These are phyloP conservation scores for Notiomystis cincta DNA, from an alignment of 2,113 vertebrate species.

Conservation along the genomic window DNA sequence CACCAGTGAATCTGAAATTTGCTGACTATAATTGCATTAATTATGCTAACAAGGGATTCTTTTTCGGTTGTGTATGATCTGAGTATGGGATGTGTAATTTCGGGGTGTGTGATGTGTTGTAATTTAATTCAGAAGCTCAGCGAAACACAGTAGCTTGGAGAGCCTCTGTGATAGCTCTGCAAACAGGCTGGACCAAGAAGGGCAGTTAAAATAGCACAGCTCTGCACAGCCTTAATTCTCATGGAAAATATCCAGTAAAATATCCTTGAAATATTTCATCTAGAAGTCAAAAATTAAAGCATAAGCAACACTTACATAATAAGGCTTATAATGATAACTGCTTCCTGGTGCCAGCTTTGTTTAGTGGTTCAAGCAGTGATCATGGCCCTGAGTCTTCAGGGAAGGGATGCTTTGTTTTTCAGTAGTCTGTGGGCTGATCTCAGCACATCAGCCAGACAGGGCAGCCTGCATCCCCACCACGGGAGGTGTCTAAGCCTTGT, in stretches of 20 bases:
- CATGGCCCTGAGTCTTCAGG: background rate
- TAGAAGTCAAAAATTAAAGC: background rate
- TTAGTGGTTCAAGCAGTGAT: background rate
- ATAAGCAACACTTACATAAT: background rate
- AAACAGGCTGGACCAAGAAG: background rate
- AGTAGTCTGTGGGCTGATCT: background rate
- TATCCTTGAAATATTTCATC: background rate
- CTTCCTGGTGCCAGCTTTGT: background rate
- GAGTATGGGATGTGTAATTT: background rate
- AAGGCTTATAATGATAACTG: background rate
- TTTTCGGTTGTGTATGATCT: background rate
- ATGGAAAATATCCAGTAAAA: background rate
- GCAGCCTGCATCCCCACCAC: background rate
- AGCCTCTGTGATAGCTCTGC: background rate
- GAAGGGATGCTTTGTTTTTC: constrained; percentile 3
- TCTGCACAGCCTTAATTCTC: background rate
- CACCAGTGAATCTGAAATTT: background rate
- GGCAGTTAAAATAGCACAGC: background rate
- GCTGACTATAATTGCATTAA: constrained; percentile 4
- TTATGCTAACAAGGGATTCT: background rate
- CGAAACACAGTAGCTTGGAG: background rate
- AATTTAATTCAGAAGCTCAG: background rate
- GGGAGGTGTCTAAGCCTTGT: background rate
- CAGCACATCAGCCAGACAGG: background rate
- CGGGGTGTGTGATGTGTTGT: background rate